phyloP scores from a whole-genome alignment of 2,888 invertebrate species.

The Dryobotodes eremita region DNA sequence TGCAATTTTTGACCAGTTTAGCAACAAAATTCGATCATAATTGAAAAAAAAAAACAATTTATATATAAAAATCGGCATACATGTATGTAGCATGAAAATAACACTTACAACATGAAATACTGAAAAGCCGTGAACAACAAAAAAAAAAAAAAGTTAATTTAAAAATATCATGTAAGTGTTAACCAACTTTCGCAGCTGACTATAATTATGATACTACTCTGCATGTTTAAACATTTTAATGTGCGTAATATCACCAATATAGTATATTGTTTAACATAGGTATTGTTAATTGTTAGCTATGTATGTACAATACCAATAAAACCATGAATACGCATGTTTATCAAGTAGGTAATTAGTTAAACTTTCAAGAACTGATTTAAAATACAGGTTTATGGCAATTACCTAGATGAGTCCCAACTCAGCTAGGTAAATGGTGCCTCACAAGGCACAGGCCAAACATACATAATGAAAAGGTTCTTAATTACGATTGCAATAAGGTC shows the following conservation, averaged over 20 bases:
- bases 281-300: slow-evolving; percentile 36
- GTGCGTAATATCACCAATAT: slow-evolving; percentile 18
- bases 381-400: slow-evolving; percentile 1
- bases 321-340: neutral
- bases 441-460: neutral
- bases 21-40: neutral
- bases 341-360: slow-evolving; percentile 15
- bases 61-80: neutral
- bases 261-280: neutral
- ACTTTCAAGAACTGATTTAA: slow-evolving; percentile 1
- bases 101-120: neutral
- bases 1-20: neutral
- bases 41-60: no score
- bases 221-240: slow-evolving; percentile 1
- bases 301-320: slow-evolving; percentile 6
- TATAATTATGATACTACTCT: neutral
- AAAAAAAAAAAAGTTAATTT: neutral
- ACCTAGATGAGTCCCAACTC: neutral
- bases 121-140: neutral
- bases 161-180: neutral
- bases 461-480: neutral
- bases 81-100: neutral
- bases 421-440: no score
- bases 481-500: neutral
- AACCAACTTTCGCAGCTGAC: neutral